A percentile compares a stretch with the other conserved stretches of the same genome.
phyloP scores from a whole-genome alignment of 37 sponge, comb jelly and placozoan genomes.

The Corticium candelabrum region DNA sequence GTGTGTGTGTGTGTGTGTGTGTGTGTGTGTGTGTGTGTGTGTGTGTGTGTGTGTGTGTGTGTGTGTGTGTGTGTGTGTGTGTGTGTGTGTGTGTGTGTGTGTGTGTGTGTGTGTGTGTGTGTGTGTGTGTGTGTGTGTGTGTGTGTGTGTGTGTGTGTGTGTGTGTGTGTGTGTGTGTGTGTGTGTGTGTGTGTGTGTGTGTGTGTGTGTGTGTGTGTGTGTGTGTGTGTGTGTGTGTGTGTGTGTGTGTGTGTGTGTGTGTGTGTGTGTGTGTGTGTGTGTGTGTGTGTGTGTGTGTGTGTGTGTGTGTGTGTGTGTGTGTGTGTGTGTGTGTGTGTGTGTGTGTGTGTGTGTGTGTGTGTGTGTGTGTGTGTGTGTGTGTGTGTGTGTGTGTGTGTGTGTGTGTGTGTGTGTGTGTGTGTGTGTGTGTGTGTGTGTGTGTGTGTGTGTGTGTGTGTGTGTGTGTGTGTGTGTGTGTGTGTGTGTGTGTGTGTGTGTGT shows the following conservation, averaged over 20 bases:
- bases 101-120: constrained; percentile 5
- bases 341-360: constrained; percentile 5
- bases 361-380: constrained; percentile 5
- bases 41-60: constrained; percentile 5
- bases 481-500: constrained; percentile 5
- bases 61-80: constrained; percentile 5
- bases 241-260: constrained; percentile 5
- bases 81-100: constrained; percentile 5
- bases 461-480: constrained; percentile 5
- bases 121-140: constrained; percentile 5
- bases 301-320: constrained; percentile 5
- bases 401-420: constrained; percentile 5
- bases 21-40: constrained; percentile 5
- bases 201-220: constrained; percentile 5
- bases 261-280: constrained; percentile 5
- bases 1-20: constrained; percentile 5
- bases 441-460: constrained; percentile 5
- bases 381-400: constrained; percentile 5
- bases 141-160: constrained; percentile 5
- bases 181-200: constrained; percentile 5
- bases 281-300: constrained; percentile 5
- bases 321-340: constrained; percentile 5
- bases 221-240: constrained; percentile 5
- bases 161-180: constrained; percentile 5
- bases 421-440: constrained; percentile 5